Conservation (phyloP, 2,113 vertebrate genomes). For the Perca schrenkii region DNA sequence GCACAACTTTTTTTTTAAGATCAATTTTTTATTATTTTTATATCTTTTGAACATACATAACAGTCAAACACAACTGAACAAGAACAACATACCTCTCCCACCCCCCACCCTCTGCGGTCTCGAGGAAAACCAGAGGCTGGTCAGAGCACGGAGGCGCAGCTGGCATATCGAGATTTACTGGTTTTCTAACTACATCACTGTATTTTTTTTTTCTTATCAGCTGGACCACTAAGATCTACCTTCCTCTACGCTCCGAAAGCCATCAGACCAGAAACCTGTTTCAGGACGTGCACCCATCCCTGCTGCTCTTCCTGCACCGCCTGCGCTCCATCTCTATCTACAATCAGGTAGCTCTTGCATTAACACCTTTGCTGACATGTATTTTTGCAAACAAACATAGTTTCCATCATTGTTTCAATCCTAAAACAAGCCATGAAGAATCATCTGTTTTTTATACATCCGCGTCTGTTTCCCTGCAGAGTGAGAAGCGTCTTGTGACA, state of each 20-base stretch:
- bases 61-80: too few relatives aligned
- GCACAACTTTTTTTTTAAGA: too few relatives aligned
- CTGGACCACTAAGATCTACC: slow-evolving; percentile 86
- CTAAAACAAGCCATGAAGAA: background rate
- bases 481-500: slow-evolving; percentile 74
- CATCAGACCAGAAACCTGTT: slow-evolving; percentile 86
- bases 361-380: background rate
- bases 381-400: background rate
- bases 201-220: slow-evolving; percentile 56
- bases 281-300: slow-evolving; percentile 85
- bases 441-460: background rate
- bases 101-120: too few relatives aligned
- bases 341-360: slow-evolving; percentile 75
- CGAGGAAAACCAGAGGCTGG: too few relatives aligned
- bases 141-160: too few relatives aligned
- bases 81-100: too few relatives aligned
- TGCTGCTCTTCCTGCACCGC: slow-evolving; percentile 87
- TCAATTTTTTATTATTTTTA: too few relatives aligned
- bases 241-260: slow-evolving; percentile 84
- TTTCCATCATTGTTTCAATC: background rate
- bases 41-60: too few relatives aligned
- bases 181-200: background rate
- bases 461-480: slow-evolving; percentile 56
- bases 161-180: too few relatives aligned
- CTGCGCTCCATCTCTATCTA: slow-evolving; percentile 84